Base-by-base conservation (phyloP, 2,113 vertebrate species). In the Heterotis niloticus region DNA sequence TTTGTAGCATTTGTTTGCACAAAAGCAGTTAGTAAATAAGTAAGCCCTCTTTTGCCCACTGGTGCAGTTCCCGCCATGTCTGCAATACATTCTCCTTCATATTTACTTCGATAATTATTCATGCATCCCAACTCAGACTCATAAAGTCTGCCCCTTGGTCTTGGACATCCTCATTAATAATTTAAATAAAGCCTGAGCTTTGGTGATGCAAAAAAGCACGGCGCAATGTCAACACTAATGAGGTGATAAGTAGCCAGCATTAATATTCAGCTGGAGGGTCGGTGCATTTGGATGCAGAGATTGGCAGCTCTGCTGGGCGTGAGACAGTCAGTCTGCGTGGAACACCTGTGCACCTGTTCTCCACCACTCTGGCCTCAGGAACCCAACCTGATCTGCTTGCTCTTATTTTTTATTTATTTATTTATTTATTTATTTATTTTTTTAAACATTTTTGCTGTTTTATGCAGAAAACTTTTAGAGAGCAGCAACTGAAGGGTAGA, bases 91-190 rank as follows among this genome's bases (percentile, higher is more conserved):
- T 65, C n/a, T n/a, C 71, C 54, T 59, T 74, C 71, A 59, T 74
- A 74, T 74, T 74, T 26, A 59, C 69, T 20, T 5, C n/a, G 20
- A 24, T 74, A 74, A 28, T 54, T 74, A 74, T 74, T 74, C 57
- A 74, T 68, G 68, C 52, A 69, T 57, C 26, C 24, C 24, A n/a
- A 26, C 16, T 4, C 23, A 52, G 64, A 56, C 76, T 68, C 52
- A 23, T 54, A 59, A 54, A 69, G 24, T 54, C n/a, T 67, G 64
- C 52, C 76, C 65, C 20, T 67, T 56, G 51, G 24, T 52, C 23
- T 69, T 24, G 67, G 76, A 68, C 76, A 78, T 69, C 57, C 65
- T 57, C 54, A 29, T 69, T 69, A 57, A 78, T 78, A 67, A 78
- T 69, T 78, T 57, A 69, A 24, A 78, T 57, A 64, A 76, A 64